phyloP scores from a whole-genome alignment of 2,113 vertebrate species.

The Hylia prasina region DNA sequence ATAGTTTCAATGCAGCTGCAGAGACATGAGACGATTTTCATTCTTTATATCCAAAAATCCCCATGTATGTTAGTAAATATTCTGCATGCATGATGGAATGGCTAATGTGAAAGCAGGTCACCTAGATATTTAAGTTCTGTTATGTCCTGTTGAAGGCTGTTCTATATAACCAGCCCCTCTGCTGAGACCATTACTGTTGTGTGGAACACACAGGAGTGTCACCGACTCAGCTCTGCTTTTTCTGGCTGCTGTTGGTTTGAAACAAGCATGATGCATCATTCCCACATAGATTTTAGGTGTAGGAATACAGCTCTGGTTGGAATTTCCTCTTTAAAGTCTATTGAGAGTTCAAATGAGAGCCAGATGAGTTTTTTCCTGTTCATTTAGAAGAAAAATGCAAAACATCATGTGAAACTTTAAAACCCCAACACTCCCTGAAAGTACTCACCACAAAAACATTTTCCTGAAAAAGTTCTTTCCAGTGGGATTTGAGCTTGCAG shows the following conservation, averaged over 20 bases:
- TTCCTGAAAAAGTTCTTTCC: conserved; percentile 7
- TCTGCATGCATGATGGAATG: neutral
- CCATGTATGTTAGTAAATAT: neutral
- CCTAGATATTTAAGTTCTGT: neutral
- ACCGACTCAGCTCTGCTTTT: neutral
- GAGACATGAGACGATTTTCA: neutral
- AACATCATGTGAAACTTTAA: conserved; percentile 54
- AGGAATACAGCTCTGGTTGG: conserved; percentile 57
- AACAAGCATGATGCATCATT: neutral
- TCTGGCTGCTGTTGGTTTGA: conserved; percentile 27
- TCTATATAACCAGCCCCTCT: neutral
- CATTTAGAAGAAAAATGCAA: conserved; percentile 48
- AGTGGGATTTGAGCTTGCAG: neutral
- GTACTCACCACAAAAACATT: neutral
- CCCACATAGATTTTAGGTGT: conserved; percentile 38
- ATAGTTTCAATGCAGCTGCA: neutral
- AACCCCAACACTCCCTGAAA: conserved; percentile 41
- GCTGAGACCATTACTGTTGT: neutral
- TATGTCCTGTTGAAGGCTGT: neutral
- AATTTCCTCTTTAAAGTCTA: conserved; percentile 67
- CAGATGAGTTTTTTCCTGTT: conserved; percentile 57
- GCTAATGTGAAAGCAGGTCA: neutral
- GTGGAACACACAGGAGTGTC: neutral
- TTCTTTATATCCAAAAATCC: neutral
- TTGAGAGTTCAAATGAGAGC: conserved; percentile 67